These are phyloP conservation scores for Machimus atricapillus DNA, from an alignment of 2,888 invertebrate genomes.

Conservation along the genomic window DNA sequence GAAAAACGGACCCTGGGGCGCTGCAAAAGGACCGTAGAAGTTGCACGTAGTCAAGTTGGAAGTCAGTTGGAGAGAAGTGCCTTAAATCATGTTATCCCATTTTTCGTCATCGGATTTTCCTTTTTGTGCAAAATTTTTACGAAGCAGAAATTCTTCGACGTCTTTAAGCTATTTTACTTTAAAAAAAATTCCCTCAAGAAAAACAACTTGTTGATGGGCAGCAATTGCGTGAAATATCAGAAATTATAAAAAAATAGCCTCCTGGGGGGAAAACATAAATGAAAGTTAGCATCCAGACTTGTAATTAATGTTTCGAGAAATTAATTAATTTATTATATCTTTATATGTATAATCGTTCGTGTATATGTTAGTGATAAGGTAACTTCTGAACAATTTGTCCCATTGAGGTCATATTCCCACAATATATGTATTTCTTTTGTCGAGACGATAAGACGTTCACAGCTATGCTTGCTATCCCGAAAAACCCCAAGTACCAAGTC, in stretches of 20 bases:
- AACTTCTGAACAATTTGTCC: too few relatives aligned
- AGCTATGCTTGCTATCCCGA: too few relatives aligned
- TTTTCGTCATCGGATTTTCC: not conserved
- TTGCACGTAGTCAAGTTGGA: not conserved
- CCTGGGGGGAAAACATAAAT: not conserved
- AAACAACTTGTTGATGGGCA: not conserved
- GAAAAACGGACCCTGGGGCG: not conserved
- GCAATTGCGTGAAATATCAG: not conserved
- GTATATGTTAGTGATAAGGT: too few relatives aligned
- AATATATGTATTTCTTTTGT: too few relatives aligned
- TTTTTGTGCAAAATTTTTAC: not conserved
- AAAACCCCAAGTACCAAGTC: too few relatives aligned
- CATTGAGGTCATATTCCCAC: too few relatives aligned
- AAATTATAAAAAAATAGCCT: not conserved
- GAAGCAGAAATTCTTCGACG: not conserved
- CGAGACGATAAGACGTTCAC: too few relatives aligned
- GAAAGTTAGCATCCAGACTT: not conserved
- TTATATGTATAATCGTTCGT: too few relatives aligned
- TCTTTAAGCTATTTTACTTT: not conserved
- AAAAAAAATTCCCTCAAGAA: not conserved
- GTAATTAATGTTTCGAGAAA: not conserved
- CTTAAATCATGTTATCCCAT: slow-evolving; percentile 5
- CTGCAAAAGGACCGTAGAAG: not conserved
- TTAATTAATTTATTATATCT: too few relatives aligned
- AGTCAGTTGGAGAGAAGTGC: not conserved